Percentiles rank a stretch among this genome's conserved stretches.
phyloP scores from a whole-genome alignment of 2,113 vertebrate genomes.

The Alligator sinensis region DNA sequence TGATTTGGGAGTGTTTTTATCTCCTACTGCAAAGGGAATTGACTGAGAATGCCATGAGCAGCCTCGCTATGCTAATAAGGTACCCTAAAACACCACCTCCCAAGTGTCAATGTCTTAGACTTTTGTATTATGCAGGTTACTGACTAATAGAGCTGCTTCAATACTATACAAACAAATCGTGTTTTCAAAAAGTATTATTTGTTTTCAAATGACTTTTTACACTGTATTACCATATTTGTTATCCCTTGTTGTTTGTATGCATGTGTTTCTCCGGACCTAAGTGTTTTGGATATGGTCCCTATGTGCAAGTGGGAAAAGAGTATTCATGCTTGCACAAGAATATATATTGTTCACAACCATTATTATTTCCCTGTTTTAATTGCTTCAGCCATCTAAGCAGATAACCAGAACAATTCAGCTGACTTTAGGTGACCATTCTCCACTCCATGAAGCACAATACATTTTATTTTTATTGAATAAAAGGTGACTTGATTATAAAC shows the following conservation, averaged over 20 bases:
- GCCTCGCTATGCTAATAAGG: background rate
- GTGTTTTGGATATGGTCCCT: no score
- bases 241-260: no score
- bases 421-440: background rate
- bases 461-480: no score
- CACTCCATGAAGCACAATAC: background rate
- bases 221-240: no score
- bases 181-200: background rate
- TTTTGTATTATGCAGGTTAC: background rate
- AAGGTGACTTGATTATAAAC: no score
- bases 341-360: no score
- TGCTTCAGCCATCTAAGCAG: background rate
- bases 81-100: background rate
- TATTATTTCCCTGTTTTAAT: background rate
- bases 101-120: rapidly evolving
- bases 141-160: background rate
- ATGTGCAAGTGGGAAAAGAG: no score
- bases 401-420: background rate
- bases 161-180: background rate
- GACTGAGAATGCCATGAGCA: background rate
- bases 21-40: background rate
- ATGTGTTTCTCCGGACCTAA: no score
- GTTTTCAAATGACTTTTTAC: no score
- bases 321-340: no score
- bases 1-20: background rate